Evolutionary conservation across 2,888 invertebrate genomes (phyloP).

Genomic region (Morinoia aosen): DNA sequence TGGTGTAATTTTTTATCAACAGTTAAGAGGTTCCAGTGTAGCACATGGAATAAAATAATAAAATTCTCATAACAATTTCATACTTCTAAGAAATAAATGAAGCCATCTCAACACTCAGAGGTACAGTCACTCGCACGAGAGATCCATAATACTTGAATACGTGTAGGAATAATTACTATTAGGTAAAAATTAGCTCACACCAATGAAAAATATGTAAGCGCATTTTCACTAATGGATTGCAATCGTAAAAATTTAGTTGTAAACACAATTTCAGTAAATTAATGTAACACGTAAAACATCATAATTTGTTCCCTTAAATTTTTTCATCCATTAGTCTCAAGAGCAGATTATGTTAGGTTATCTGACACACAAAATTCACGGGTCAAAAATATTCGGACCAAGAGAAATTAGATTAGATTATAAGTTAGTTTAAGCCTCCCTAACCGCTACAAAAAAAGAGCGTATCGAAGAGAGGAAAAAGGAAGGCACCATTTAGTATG

Average conservation of each 20-base stretch:
- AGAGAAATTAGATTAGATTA: too few species aligned
- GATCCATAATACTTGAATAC: neutral
- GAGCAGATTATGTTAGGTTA: neutral
- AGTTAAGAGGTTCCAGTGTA: too few species aligned
- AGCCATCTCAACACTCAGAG: neutral
- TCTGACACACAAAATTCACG: neutral
- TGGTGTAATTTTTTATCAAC: too few species aligned
- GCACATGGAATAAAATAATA: too few species aligned
- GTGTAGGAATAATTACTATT: neutral
- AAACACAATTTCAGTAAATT: neutral
- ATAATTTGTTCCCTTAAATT: neutral
- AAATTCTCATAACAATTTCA: neutral
- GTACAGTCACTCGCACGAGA: neutral
- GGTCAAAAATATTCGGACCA: too few species aligned
- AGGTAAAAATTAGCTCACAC: neutral
- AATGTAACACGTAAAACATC: neutral
- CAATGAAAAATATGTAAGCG: neutral
- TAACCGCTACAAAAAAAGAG: too few species aligned
- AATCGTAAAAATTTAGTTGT: neutral
- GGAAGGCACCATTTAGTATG: too few species aligned
- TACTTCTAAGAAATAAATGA: neutral
- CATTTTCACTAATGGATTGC: neutral
- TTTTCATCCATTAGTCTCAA: neutral
- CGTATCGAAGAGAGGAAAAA: too few species aligned
- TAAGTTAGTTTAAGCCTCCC: too few species aligned